phyloP scores from a whole-genome alignment of 2,113 vertebrate genomes.

The Stercorarius parasiticus region DNA sequence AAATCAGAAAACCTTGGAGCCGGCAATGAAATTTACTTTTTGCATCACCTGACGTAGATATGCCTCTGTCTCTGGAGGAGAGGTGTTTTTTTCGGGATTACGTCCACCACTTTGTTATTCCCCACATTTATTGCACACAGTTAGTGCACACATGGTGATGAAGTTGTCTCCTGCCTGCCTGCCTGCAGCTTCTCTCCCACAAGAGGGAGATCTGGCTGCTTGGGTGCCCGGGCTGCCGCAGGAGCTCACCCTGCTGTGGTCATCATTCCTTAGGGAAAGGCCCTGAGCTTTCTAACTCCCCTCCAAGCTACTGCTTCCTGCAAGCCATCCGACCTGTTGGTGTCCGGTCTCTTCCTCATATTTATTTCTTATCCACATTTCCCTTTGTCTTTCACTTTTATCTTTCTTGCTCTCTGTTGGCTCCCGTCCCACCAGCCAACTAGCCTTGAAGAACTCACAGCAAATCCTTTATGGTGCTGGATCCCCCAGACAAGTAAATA shows the following conservation, averaged over 20 bases:
- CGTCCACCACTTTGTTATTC: not conserved
- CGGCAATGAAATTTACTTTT: not conserved
- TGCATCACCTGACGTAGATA: not conserved
- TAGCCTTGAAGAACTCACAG: not conserved
- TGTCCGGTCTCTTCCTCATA: not conserved
- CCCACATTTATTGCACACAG: not conserved
- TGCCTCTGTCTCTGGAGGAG: not conserved
- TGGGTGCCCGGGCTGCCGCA: not conserved
- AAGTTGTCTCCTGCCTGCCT: not conserved
- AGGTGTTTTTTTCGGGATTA: not conserved
- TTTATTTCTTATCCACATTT: not conserved
- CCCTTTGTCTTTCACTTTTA: not conserved
- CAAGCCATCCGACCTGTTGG: not conserved
- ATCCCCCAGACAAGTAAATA: not conserved
- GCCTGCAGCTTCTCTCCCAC: not conserved
- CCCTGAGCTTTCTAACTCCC: not conserved
- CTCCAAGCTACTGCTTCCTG: not conserved
- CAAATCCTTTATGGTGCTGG: not conserved
- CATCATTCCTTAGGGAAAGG: not conserved
- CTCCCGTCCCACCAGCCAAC: not conserved
- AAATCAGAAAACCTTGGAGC: not conserved
- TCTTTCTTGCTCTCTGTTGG: not conserved
- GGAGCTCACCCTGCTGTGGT: not conserved
- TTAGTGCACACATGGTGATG: not conserved
- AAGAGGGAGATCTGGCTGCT: not conserved